Percentiles rank a stretch among this genome's conserved stretches.
Conservation (phyloP, 2,888 invertebrate species). For the Oxystoma pomonae region DNA sequence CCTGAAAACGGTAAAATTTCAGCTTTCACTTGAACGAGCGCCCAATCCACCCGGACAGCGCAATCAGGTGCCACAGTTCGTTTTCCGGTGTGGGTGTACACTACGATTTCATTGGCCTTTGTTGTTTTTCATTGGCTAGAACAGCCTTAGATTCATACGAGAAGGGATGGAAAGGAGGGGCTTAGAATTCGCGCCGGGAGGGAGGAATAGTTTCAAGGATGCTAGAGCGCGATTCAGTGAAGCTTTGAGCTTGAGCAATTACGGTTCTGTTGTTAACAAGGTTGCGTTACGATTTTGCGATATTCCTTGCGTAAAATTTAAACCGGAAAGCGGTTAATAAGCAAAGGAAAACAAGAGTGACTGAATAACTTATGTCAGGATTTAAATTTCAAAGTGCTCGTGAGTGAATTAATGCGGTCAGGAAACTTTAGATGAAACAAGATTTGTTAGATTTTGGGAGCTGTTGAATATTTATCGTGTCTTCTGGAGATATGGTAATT, state of each 20-base stretch:
- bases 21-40: not conserved
- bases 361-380: too few species aligned
- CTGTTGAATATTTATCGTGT: slow-evolving; percentile 16
- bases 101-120: not conserved
- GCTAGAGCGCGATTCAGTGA: not conserved
- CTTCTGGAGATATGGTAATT: slow-evolving; percentile 46
- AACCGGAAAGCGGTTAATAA: too few species aligned
- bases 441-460: slow-evolving; percentile 1
- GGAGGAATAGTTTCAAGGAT: not conserved
- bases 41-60: not conserved
- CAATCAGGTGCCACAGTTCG: not conserved
- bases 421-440: not conserved
- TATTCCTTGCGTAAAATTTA: too few species aligned
- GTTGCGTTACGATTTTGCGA: too few species aligned
- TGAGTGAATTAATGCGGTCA: too few species aligned
- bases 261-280: not conserved
- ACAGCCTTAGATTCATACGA: not conserved
- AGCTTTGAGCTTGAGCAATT: not conserved
- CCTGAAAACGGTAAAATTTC: not conserved
- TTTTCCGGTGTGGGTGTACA: not conserved
- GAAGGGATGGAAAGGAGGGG: not conserved
- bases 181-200: not conserved
- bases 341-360: too few species aligned
- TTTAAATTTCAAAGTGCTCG: too few species aligned
- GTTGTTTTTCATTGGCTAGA: not conserved